Conservation (phyloP, 2,888 invertebrate genomes). For the Noctua janthe region DNA sequence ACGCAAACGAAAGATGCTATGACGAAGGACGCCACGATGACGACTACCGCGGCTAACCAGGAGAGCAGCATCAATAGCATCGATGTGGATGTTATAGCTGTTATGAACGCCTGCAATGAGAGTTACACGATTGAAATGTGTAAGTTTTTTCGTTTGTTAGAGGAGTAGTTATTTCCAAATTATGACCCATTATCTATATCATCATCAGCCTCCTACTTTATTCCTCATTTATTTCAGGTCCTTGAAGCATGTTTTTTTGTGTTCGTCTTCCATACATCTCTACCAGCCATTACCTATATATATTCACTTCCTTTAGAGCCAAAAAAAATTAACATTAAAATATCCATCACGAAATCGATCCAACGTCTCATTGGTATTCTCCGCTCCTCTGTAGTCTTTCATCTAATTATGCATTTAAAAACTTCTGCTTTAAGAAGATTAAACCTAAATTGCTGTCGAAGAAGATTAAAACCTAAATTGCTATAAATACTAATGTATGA, state of each 20-base stretch:
- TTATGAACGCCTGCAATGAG: constrained; percentile 88
- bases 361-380: not conserved
- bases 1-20: constrained; percentile 19
- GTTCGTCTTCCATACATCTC: not conserved
- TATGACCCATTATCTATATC: not conserved
- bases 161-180: no score
- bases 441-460: not conserved
- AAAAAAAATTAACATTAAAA: not conserved
- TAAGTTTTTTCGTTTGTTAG: constrained; percentile 72
- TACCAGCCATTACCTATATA: not conserved
- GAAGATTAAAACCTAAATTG: not conserved
- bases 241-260: not conserved
- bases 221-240: not conserved
- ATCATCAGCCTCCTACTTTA: not conserved
- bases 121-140: constrained; percentile 89
- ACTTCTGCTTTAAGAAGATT: not conserved
- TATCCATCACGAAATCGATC: not conserved
- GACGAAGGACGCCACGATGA: constrained; percentile 26
- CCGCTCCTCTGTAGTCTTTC: not conserved
- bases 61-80: constrained; percentile 54
- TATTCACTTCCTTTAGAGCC: no score
- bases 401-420: not conserved
- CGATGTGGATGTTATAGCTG: constrained; percentile 78
- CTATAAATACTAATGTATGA: constrained; percentile 11
- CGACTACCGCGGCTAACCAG: constrained; percentile 37